Evolutionary conservation across 2,888 invertebrate species (phyloP).

Genomic region (Proisotoma minuta): DNA sequence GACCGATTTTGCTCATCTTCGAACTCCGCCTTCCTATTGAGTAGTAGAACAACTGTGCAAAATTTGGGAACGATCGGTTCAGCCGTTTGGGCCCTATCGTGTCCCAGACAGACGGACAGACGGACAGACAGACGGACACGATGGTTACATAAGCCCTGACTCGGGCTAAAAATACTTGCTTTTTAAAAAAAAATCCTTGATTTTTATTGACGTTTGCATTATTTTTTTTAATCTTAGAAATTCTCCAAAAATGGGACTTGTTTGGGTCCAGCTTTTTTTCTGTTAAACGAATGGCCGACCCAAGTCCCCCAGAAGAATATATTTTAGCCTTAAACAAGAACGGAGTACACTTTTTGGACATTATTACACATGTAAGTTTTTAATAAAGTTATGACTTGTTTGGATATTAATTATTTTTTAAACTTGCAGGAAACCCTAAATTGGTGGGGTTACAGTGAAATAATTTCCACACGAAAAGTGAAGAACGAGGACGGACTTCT

Average conservation of each 20-base stretch:
- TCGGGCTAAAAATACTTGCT: no score
- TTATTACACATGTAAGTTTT: constrained; percentile 71
- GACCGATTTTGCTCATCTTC: no score
- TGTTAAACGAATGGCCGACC: constrained; percentile 75
- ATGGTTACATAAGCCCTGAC: no score
- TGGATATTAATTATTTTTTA: not conserved
- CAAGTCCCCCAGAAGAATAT: constrained; percentile 72
- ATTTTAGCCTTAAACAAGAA: constrained; percentile 88
- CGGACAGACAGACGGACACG: no score
- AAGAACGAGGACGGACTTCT: constrained; percentile 84
- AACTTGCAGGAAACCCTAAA: constrained; percentile 70
- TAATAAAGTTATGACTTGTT: not conserved
- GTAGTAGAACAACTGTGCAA: no score
- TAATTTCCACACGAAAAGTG: constrained; percentile 89
- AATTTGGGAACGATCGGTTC: no score
- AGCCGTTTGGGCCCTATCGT: no score
- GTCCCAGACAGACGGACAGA: no score
- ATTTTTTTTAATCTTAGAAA: constrained; percentile 59
- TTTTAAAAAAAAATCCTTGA: no score
- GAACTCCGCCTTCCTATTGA: no score
- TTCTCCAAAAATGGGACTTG: constrained; percentile 87
- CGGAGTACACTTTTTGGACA: constrained; percentile 89
- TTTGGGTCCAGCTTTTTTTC: constrained; percentile 98
- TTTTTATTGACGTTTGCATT: not conserved
- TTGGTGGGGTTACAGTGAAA: constrained; percentile 90